phyloP scores from a whole-genome alignment of 2,888 invertebrate species.

The Netelia inedita region DNA sequence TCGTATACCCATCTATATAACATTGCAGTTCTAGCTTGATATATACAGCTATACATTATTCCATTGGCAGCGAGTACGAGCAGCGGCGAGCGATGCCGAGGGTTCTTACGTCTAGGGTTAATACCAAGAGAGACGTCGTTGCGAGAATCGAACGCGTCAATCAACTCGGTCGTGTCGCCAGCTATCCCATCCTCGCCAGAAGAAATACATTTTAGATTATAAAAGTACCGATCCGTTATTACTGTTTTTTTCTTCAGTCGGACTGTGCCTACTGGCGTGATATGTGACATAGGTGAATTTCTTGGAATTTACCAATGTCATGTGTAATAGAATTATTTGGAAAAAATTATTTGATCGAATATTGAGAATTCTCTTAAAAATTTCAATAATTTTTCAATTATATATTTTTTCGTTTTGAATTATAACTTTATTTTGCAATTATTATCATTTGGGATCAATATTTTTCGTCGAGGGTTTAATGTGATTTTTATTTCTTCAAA shows the following conservation, averaged over 20 bases:
- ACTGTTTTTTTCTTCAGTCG: too few species aligned
- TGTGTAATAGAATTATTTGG: too few species aligned
- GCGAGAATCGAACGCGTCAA: conserved; percentile 54
- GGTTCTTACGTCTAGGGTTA: conserved; percentile 41
- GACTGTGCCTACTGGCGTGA: too few species aligned
- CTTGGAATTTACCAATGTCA: too few species aligned
- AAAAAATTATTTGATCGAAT: too few species aligned
- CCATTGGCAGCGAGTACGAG: background rate
- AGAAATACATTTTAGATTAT: background rate
- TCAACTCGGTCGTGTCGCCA: conserved; percentile 8
- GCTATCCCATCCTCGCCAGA: background rate
- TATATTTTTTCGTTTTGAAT: background rate
- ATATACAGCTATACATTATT: conserved; percentile 7
- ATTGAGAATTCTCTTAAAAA: too few species aligned
- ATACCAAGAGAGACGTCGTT: conserved; percentile 13
- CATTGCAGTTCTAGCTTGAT: background rate
- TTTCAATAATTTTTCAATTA: too few species aligned
- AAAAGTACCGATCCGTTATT: background rate
- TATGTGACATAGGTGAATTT: too few species aligned
- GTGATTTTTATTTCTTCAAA: too few species aligned
- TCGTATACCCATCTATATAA: conserved; percentile 21
- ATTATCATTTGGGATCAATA: too few species aligned
- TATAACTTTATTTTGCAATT: background rate
- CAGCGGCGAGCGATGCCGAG: conserved; percentile 53
- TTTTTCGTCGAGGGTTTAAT: too few species aligned